Evolutionary conservation across 2,888 invertebrate species (phyloP).

Genomic region (Anorthoa munda): DNA sequence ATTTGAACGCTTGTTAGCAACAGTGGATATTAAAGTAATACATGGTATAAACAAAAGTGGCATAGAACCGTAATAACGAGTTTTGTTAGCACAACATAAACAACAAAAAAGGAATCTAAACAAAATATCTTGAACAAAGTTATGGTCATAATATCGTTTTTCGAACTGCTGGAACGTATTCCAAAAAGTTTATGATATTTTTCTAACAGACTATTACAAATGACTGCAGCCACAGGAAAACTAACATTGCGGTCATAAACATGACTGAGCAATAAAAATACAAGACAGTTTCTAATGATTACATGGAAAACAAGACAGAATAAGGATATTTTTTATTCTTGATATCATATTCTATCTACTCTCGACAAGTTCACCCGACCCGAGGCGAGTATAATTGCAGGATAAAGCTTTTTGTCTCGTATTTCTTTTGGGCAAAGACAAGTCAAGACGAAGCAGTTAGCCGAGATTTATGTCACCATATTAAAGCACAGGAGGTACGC

Average conservation of each 20-base stretch:
- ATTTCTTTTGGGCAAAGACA: conserved; percentile 31
- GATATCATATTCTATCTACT: background rate
- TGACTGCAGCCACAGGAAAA: conserved; percentile 10
- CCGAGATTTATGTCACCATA: conserved; percentile 28
- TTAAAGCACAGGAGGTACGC: conserved; percentile 34
- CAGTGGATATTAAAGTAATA: background rate
- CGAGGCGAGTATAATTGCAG: background rate
- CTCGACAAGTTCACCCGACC: background rate
- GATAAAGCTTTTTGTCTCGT: conserved; percentile 6
- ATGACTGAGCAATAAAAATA: conserved; percentile 14
- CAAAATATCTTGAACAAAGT: conserved; percentile 41
- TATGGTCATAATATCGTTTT: conserved; percentile 23
- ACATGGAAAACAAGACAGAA: conserved; percentile 9
- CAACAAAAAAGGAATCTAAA: conserved; percentile 28
- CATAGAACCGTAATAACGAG: background rate
- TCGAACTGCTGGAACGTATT: conserved; percentile 16
- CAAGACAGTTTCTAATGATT: conserved; percentile 8
- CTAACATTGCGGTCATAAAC: conserved; percentile 30
- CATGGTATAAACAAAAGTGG: conserved; percentile 7
- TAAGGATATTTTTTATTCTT: conserved; percentile 15
- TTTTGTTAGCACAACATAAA: conserved; percentile 22
- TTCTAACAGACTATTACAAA: conserved; percentile 26
- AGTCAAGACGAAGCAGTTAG: conserved; percentile 8
- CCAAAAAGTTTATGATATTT: conserved; percentile 26
- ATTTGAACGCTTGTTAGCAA: conserved; percentile 3